Percentiles rank a stretch among this genome's conserved stretches.
Evolutionary conservation across 1,140 invertebrate species (phyloP).

Genomic region (Aplysia californica): DNA sequence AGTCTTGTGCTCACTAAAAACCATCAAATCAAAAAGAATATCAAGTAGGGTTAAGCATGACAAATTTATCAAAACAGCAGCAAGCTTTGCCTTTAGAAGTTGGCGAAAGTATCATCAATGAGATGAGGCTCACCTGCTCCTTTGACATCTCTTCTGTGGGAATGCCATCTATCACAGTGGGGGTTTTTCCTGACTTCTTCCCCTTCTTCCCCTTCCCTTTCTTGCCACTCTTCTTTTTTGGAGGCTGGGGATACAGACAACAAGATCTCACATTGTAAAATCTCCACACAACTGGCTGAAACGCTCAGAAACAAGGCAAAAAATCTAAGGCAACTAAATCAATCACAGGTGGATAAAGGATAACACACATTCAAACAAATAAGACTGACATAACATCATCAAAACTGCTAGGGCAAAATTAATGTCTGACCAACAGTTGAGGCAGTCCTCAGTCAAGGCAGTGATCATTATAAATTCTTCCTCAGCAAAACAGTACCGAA

Average conservation of each 20-base stretch:
- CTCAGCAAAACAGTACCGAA: too few species aligned
- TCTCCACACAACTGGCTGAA: background rate
- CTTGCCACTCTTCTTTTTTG: constrained; percentile 66
- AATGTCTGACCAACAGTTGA: too few species aligned
- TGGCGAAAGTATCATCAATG: too few species aligned
- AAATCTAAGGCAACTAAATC: background rate
- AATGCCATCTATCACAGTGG: constrained; percentile 85
- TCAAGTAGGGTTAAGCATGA: background rate
- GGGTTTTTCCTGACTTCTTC: constrained; percentile 65
- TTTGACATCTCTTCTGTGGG: constrained; percentile 92
- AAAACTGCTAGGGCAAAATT: background rate
- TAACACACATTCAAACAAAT: too few species aligned
- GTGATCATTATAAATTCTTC: too few species aligned
- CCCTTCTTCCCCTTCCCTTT: constrained; percentile 64
- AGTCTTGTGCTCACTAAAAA: too few species aligned
- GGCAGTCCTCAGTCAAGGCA: too few species aligned
- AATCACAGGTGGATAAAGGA: too few species aligned
- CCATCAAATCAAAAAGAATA: too few species aligned
- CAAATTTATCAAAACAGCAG: too few species aligned
- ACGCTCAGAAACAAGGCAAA: background rate
- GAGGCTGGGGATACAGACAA: constrained; percentile 48
- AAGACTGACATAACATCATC: background rate
- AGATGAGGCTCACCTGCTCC: constrained; percentile 75
- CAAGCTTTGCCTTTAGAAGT: too few species aligned
- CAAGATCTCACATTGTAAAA: background rate